Conservation (phyloP, 2,797 vertebrate genomes). For the Helostoma temminkii region DNA sequence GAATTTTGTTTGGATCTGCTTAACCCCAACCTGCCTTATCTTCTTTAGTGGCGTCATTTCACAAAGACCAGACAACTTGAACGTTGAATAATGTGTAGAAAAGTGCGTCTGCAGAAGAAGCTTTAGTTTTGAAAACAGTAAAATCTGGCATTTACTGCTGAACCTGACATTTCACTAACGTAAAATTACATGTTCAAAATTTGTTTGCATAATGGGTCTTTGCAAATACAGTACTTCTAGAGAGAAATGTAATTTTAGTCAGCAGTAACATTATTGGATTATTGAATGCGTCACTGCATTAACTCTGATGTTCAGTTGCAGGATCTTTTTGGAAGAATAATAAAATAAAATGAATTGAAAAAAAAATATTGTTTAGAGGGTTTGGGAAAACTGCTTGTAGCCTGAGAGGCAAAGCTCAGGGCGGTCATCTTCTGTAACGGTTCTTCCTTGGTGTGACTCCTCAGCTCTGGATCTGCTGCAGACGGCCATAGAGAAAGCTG, state of each 20-base stretch:
- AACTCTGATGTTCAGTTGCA: neutral
- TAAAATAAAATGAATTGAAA: no score
- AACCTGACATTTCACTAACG: neutral
- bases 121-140: neutral
- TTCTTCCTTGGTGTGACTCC: no score
- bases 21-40: no score
- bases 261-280: neutral
- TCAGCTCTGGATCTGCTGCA: slow-evolving; percentile 93
- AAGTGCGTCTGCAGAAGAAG: neutral
- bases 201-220: neutral
- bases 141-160: neutral
- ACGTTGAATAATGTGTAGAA: neutral
- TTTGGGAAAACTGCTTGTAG: neutral
- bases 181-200: neutral
- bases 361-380: no score
- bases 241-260: neutral
- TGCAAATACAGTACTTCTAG: neutral
- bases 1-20: neutral
- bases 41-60: no score
- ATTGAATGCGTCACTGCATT: neutral
- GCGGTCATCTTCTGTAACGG: neutral
- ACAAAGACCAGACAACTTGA: no score
- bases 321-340: neutral
- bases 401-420: neutral
- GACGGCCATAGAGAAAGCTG: slow-evolving; percentile 93